Percentiles rank a stretch among this genome's conserved stretches.
These are phyloP conservation scores for Hypotaenidia okinawae DNA, from an alignment of 2,797 vertebrate species.

Conservation along the genomic window DNA sequence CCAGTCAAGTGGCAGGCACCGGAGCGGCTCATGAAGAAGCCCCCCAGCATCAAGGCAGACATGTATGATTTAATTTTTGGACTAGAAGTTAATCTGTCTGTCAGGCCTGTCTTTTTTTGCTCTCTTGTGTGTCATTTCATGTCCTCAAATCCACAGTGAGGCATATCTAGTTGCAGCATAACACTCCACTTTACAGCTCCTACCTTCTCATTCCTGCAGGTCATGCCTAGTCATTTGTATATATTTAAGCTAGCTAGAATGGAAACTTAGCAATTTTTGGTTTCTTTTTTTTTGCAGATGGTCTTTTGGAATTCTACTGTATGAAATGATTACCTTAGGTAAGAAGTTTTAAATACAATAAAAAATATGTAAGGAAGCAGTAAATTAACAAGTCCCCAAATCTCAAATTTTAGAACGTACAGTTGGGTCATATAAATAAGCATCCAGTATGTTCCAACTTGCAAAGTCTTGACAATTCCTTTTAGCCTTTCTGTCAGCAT, in stretches of 20 bases:
- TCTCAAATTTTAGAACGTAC: background rate
- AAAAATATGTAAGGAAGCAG: background rate
- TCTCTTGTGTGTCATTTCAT: background rate
- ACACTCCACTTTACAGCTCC: background rate
- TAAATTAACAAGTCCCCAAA: background rate
- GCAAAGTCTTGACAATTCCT: background rate
- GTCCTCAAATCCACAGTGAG: background rate
- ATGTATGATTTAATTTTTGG: slow-evolving; percentile 78
- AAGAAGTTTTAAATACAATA: slow-evolving; percentile 51
- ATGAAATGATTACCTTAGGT: slow-evolving; percentile 95
- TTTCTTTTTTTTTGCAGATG: slow-evolving; percentile 80
- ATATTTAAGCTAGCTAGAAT: background rate
- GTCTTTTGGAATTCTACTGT: slow-evolving; percentile 94
- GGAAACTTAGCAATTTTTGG: background rate
- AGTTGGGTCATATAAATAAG: background rate
- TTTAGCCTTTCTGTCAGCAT: background rate
- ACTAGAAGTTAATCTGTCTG: background rate
- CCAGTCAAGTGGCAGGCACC: slow-evolving; percentile 93
- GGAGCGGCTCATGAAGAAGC: slow-evolving; percentile 83
- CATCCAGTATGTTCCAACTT: background rate
- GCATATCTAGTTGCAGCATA: background rate
- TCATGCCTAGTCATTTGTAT: background rate
- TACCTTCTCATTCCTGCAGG: background rate
- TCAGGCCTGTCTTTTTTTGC: background rate
- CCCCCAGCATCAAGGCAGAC: slow-evolving; percentile 82